These are phyloP conservation scores for Myathropa florea DNA, from an alignment of 2,888 invertebrate genomes.

Conservation along the genomic window DNA sequence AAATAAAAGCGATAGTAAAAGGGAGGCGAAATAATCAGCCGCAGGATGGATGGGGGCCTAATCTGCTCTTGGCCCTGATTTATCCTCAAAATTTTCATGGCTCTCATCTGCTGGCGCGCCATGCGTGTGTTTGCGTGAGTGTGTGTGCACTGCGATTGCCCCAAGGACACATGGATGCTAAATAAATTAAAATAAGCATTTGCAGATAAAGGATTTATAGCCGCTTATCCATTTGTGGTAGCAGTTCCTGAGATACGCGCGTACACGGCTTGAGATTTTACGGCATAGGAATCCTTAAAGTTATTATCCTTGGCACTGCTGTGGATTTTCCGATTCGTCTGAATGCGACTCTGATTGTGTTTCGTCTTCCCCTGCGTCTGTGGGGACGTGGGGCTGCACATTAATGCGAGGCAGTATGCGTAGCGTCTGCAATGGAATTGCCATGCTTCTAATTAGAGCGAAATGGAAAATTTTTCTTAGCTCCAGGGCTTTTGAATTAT, in stretches of 20 bases:
- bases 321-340: not conserved
- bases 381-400: not conserved
- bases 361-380: not conserved
- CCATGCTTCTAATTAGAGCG: not conserved
- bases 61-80: constrained; percentile 35
- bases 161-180: constrained; percentile 34
- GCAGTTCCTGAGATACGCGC: constrained; percentile 7
- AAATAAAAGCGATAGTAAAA: not conserved
- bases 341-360: not conserved
- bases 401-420: not conserved
- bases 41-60: constrained; percentile 4
- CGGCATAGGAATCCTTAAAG: constrained; percentile 25
- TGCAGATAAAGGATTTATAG: constrained; percentile 44
- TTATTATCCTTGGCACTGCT: constrained; percentile 9
- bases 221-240: constrained; percentile 19
- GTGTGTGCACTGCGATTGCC: not conserved
- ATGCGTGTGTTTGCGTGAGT: not conserved
- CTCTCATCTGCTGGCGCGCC: not conserved
- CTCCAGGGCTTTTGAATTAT: not conserved
- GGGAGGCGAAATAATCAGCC: not conserved
- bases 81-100: constrained; percentile 7
- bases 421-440: not conserved
- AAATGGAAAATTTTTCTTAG: not conserved
- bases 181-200: constrained; percentile 45
- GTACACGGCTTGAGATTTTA: constrained; percentile 36